These are phyloP conservation scores for Scaptomyza parva DNA, from an alignment of 2,888 invertebrate species.

Conservation along the genomic window DNA sequence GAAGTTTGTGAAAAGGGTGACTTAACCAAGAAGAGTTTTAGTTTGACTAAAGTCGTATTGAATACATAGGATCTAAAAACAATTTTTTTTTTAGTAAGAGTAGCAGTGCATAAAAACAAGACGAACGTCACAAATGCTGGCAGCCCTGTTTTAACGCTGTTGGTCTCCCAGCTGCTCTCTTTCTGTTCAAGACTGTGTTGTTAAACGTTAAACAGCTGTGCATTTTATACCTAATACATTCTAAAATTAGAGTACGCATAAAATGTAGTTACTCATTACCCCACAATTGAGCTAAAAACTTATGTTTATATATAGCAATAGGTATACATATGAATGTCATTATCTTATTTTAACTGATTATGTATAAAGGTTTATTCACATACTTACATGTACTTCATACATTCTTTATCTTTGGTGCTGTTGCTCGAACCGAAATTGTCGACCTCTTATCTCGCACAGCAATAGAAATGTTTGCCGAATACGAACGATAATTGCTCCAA, in stretches of 20 bases:
- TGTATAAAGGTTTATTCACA: not conserved
- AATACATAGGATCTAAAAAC: too few species aligned
- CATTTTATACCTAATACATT: conserved; percentile 23
- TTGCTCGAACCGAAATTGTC: conserved; percentile 13
- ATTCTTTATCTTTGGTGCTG: conserved; percentile 31
- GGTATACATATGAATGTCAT: conserved; percentile 8
- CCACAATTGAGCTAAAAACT: conserved; percentile 6
- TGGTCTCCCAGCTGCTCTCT: conserved; percentile 26
- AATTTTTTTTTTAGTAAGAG: not conserved
- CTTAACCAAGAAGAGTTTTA: not conserved
- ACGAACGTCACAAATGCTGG: conserved; percentile 2
- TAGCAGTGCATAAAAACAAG: not conserved
- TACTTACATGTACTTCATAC: conserved; percentile 6
- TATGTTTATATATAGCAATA: not conserved
- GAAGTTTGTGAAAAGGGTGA: not conserved
- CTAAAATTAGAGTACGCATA: conserved; percentile 32
- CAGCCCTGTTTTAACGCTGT: conserved; percentile 43
- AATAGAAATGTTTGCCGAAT: conserved; percentile 45
- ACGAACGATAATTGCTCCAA: conserved; percentile 65
- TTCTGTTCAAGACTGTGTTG: conserved; percentile 50
- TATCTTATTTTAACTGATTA: not conserved
- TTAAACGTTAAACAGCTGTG: conserved; percentile 61
- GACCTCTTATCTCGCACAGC: conserved; percentile 37
- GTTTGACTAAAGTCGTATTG: not conserved
- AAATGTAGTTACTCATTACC: conserved; percentile 36